Evolutionary conservation across 2,888 invertebrate genomes (phyloP), one percentile per base, ranked within the genome.

Genomic region (Euzophera pinguis): DNA sequence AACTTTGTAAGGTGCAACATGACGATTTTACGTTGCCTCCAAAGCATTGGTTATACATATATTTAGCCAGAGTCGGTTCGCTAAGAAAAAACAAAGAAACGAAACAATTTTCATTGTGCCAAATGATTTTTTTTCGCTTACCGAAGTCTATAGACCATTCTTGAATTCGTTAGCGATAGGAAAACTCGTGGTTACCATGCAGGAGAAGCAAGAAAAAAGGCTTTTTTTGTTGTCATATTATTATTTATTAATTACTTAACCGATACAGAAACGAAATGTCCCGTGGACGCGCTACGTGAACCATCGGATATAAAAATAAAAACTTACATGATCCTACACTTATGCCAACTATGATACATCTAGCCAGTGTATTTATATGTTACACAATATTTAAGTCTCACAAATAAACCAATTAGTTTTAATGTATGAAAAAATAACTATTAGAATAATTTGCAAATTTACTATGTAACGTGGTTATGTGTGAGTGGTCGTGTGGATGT

Each of bases 151-250:
- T 8, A 2, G 7, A 32, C 1, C 32, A 7, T 3, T 7, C 32
- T 9, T 32, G 8, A 32, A 32, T 32, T 32, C 29, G 7, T 29
- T 32, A 32, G 13, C 38, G 14, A 38, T 6, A 37, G 62, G 71
- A 61, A 61, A 22, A 72, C 64, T 62, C 59, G 64, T 77, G 78
- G 77, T 80, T 68, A 71, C 61, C 86, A 87, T 85, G 84, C 84
- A 82, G 86, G 85, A 78, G 71, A 81, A 83, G 84, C 84, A 85
- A 87, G 84, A 85, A 87, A 85, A 87, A 89, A 81, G 78, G 76
- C 84, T 78, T 77, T n/a, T n/a, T 78, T 80, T 77, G 70, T 81
- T 81, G 77, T 87, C 75, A 80, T 78, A 86, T 75, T 78, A 86
- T 75, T 77, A 65, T 88, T 89, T 88, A 89, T 88, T 87, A n/a